Percentiles rank a stretch among this genome's conserved stretches.
Evolutionary conservation across 2,113 vertebrate species (phyloP).

Genomic region (Passer montanus): DNA sequence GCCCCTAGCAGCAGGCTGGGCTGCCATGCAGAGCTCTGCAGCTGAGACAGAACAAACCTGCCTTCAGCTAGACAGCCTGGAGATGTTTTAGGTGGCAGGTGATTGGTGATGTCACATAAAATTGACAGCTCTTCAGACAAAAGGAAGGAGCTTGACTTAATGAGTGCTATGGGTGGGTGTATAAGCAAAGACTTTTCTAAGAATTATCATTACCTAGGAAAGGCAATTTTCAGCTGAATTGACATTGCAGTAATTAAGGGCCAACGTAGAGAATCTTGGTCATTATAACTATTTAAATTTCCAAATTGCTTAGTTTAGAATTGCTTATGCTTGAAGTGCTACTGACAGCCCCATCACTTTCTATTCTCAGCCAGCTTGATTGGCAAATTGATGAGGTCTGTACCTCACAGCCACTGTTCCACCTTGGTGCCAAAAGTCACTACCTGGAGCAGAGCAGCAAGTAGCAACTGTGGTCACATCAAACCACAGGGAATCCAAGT

Average conservation of each 20-base stretch:
- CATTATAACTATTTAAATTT: slow-evolving; percentile 67
- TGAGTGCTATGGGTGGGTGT: slow-evolving; percentile 61
- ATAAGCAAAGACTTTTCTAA: slow-evolving; percentile 54
- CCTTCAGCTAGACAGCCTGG: slow-evolving; percentile 10
- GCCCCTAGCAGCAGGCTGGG: neutral
- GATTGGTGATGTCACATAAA: slow-evolving; percentile 62
- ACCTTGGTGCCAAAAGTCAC: neutral
- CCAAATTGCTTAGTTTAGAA: slow-evolving; percentile 66
- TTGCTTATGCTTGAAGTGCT: slow-evolving; percentile 56
- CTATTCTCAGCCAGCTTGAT: slow-evolving; percentile 49
- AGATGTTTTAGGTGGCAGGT: slow-evolving; percentile 27
- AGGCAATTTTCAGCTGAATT: slow-evolving; percentile 66
- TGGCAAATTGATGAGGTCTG: slow-evolving; percentile 42
- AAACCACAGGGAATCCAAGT: neutral
- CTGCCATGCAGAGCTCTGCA: neutral
- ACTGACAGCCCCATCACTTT: slow-evolving; percentile 59
- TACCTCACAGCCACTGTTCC: neutral
- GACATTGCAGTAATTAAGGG: slow-evolving; percentile 64
- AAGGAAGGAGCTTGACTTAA: slow-evolving; percentile 59
- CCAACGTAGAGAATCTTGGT: slow-evolving; percentile 51
- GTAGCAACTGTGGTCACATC: neutral
- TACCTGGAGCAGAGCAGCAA: neutral
- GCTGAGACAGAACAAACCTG: neutral
- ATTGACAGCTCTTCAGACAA: slow-evolving; percentile 62
- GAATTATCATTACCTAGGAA: slow-evolving; percentile 59